phyloP scores from a whole-genome alignment of 1,140 invertebrate species.

The Drosophila chauvacae region DNA sequence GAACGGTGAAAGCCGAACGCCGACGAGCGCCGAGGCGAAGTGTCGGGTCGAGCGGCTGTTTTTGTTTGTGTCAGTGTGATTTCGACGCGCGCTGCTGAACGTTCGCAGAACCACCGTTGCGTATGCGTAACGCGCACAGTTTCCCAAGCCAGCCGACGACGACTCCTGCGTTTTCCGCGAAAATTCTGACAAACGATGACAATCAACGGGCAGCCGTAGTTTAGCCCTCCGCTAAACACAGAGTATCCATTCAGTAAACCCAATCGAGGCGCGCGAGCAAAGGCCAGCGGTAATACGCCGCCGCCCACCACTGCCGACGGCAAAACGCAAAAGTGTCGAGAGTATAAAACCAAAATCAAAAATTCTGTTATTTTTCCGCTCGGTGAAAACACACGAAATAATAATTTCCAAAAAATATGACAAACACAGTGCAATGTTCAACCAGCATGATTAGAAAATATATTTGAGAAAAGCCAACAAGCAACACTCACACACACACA shows the following conservation, averaged over 20 bases:
- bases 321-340: slow-evolving; percentile 44
- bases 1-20: slow-evolving; percentile 35
- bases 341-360: slow-evolving; percentile 21
- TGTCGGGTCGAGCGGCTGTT: slow-evolving; percentile 52
- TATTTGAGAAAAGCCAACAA: slow-evolving; percentile 1
- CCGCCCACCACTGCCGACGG: slow-evolving; percentile 27
- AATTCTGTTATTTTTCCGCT: slow-evolving; percentile 16
- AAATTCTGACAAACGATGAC: slow-evolving; percentile 40
- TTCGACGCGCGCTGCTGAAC: slow-evolving; percentile 84
- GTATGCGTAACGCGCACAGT: slow-evolving; percentile 49
- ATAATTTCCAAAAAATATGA: slow-evolving; percentile 1
- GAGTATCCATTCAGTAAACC: slow-evolving; percentile 5
- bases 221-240: slow-evolving; percentile 17
- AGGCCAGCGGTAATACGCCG: slow-evolving; percentile 34
- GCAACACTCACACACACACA: slow-evolving; percentile 17
- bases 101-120: slow-evolving; percentile 64
- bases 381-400: neutral
- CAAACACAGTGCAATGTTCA: slow-evolving; percentile 46
- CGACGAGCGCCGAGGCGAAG: slow-evolving; percentile 15
- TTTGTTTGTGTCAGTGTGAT: slow-evolving; percentile 80
- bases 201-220: slow-evolving; percentile 44
- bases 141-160: slow-evolving; percentile 16
- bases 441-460: slow-evolving; percentile 20
- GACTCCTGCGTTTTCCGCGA: slow-evolving; percentile 28
- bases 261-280: slow-evolving; percentile 11